Base-by-base conservation (phyloP, 53 echinoderm and acorn worm species). In the Temnopleurus reevesii region DNA sequence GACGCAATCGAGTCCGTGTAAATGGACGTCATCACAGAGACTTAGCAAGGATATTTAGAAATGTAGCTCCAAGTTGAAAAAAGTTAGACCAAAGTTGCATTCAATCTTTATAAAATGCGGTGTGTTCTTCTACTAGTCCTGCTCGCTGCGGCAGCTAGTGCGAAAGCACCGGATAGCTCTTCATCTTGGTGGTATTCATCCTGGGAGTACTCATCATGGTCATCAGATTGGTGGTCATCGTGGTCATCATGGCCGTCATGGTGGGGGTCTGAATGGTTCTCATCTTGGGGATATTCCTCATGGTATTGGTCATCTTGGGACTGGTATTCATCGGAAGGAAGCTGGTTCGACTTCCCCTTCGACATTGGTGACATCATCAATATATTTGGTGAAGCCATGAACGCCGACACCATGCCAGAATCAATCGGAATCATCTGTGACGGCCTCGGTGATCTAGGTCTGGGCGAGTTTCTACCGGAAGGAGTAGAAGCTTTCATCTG, bases 351-450 rank as follows among this genome's bases (percentile, higher is more conserved):
- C 1, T 55, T 82, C 4, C 43, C 41, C 44, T 3, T 85, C 0
- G 85, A 85, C 6, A 59, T 59, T 28, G 23, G 27, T 13, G 85
- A 46, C 26, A 8, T 85, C 23, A 59, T 85, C 43, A 10, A 85
- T 27, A 36, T 59, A 45, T 45, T 85, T 13, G 85, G 85, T 4
- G 13, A 45, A 45, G 60, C 28, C 24, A 5, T 85, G 45, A 85
- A 59, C 45, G 60, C 85, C 45, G 85, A 85, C 44, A 60, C 85
- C 29, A 45, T 85, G 26, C 46, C 85, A 12, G 60, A 85, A 59
- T 38, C 85, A 19, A 85, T 85, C 44, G 47, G 10, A 41, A 46
- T 59, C 5, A 5, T 85, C 12, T 85, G 85, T 45, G 85, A 85
- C 8, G 45, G 41, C 60, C 44, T 85, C 13, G 85, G 45, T 44